These are phyloP conservation scores for zebrafish (Danio rerio) DNA, from an alignment of 2,113 vertebrate genomes.

Conservation along the genomic window DNA sequence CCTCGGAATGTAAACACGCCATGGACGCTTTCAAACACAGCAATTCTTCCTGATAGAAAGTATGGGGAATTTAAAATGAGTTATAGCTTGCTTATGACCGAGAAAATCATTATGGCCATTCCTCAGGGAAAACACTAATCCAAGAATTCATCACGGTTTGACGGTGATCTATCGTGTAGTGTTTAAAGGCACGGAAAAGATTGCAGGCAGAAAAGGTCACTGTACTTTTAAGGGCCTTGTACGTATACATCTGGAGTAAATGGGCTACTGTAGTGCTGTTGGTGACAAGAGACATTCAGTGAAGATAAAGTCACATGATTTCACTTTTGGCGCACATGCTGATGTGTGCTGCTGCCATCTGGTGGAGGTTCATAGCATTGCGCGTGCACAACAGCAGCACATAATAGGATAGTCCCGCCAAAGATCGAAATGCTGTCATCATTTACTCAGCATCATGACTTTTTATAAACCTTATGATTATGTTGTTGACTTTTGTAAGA, in stretches of 20 bases:
- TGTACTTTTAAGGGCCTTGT: slow-evolving; percentile 14
- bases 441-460: too few relatives aligned
- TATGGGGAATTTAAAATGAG: slow-evolving; percentile 54
- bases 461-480: too few relatives aligned
- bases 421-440: too few relatives aligned
- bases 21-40: slow-evolving; percentile 66
- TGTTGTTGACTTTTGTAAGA: too few relatives aligned
- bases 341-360: slow-evolving; percentile 31
- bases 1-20: slow-evolving; percentile 71
- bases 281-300: slow-evolving; percentile 25
- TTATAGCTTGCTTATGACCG: slow-evolving; percentile 54
- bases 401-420: not conserved
- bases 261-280: slow-evolving; percentile 6
- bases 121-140: slow-evolving; percentile 43
- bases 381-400: not conserved
- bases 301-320: slow-evolving; percentile 5
- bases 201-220: not conserved
- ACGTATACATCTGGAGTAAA: slow-evolving; percentile 24
- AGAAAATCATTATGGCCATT: slow-evolving; percentile 60
- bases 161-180: not conserved
- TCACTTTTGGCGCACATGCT: not conserved
- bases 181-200: slow-evolving; percentile 32
- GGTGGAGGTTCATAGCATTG: slow-evolving; percentile 20
- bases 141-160: slow-evolving; percentile 48
- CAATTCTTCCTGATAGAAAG: slow-evolving; percentile 55